Evolutionary conservation across 2,113 vertebrate genomes (phyloP), one percentile per base, ranked within the genome.

Genomic region (Notarius quadriscutis): DNA sequence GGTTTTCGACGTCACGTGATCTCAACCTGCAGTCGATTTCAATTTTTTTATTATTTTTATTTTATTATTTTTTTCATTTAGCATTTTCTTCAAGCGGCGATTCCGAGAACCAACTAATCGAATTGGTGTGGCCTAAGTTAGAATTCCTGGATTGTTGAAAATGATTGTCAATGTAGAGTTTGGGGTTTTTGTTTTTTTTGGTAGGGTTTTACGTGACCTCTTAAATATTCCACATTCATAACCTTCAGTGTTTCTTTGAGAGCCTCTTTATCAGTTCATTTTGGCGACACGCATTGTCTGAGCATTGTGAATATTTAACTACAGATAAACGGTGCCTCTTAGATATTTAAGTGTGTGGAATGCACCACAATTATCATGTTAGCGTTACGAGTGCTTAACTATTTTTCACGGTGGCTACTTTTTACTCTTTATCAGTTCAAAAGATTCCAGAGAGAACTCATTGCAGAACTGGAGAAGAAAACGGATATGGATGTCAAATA

Each of bases 401-500:
- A 22, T 86, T 27, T 53, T 4, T 78, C 14, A 65, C 69, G 41
- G 77, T 7, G 5, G 17, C 63, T 7, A 55, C n/a, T 75, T 8
- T 50, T 8, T 50, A 22, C 55, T 77, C 77, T 50, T 91, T 92
- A 92, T 90, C 94, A 99, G 98, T 96, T 99, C 91, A 98, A 95
- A 93, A 96, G 93, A 91, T 99, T 99, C 91, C 97, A 99, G 91
- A 95, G 93, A 92, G 98, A 99, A 50, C 96, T 99, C 81, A 96
- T 99, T 89, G 88, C 90, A 10, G 98, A 99, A 92, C 94, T 99
- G 94, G 98, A 99, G 93, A 97, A 95, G 95, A 99, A 99, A 94
- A 99, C 97, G 0, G 98, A 99, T 22, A 95, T 98, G 91, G 98
- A 99, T 86, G 96, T 98, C 15, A 99, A 99, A 90, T 99, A 99